These are phyloP conservation scores for Neosalanx taihuensis DNA, from an alignment of 2,797 vertebrate species.

Conservation along the genomic window DNA sequence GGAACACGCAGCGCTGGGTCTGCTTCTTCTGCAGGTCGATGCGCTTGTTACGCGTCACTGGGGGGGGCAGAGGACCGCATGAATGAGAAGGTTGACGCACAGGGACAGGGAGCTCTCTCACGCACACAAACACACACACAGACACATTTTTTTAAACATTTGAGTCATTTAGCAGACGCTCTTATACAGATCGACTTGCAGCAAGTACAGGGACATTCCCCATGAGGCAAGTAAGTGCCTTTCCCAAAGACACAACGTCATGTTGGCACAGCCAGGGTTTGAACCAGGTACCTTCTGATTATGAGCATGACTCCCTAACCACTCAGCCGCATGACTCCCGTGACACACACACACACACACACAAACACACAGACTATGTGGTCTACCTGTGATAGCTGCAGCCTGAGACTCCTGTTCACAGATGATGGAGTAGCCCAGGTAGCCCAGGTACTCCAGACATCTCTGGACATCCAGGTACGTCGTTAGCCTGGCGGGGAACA, in stretches of 20 bases:
- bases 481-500: conserved; percentile 77
- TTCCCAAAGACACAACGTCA: no score
- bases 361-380: neutral
- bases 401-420: conserved; percentile 96
- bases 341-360: neutral
- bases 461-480: conserved; percentile 96
- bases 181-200: no score
- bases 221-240: no score
- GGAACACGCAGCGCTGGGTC: conserved; percentile 95
- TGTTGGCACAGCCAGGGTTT: no score
- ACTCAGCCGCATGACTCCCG: no score
- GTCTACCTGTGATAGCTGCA: conserved; percentile 89
- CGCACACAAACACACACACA: neutral
- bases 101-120: neutral
- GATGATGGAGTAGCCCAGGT: conserved; percentile 95
- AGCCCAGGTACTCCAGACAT: conserved; percentile 94
- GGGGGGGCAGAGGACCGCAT: conserved; percentile 18
- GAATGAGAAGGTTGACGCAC: neutral
- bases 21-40: conserved; percentile 98
- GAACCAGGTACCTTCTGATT: no score
- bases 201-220: no score
- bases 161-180: no score
- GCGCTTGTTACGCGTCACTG: conserved; percentile 96
- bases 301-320: no score
- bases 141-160: neutral